These are phyloP conservation scores for Eleginops maclovinus DNA, from an alignment of 2,113 vertebrate genomes.

Conservation along the genomic window DNA sequence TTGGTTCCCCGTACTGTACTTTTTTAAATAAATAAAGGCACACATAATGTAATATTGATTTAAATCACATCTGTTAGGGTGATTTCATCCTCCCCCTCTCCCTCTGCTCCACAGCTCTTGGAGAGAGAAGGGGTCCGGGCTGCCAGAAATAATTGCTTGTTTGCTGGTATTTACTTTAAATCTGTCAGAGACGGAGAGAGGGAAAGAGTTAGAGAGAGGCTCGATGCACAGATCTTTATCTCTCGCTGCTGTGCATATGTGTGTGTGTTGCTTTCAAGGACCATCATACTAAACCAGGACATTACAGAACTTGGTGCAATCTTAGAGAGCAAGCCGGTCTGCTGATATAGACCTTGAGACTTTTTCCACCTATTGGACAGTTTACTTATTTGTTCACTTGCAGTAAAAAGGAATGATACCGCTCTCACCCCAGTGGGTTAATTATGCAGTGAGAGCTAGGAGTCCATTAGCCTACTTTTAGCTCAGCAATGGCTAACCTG, in stretches of 20 bases:
- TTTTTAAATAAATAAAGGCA: conserved; percentile 76
- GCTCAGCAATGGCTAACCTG: background rate
- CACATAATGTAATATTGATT: conserved; percentile 85
- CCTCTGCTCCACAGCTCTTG: conserved; percentile 73
- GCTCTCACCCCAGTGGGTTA: background rate
- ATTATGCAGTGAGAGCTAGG: background rate
- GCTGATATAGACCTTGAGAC: background rate
- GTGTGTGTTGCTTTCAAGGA: conserved; percentile 1
- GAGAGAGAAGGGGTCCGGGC: conserved; percentile 69
- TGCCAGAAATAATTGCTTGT: conserved; percentile 87
- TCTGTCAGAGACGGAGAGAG: conserved; percentile 76
- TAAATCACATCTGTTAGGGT: conserved; percentile 85
- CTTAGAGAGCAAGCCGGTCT: no score
- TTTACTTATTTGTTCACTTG: no score
- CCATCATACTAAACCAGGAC: background rate
- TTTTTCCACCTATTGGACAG: no score
- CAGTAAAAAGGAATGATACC: no score
- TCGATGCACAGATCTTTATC: conserved; percentile 59
- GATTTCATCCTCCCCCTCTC: conserved; percentile 82
- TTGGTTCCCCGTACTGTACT: conserved; percentile 62
- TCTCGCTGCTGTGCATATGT: conserved; percentile 21
- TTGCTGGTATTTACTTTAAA: conserved; percentile 86
- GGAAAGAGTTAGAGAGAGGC: conserved; percentile 54
- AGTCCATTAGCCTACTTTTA: background rate
- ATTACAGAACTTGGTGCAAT: no score